A percentile compares a stretch with the other conserved stretches of the same genome.
Conservation (phyloP, 2,113 vertebrate genomes). For the Syngnathoides biaculeatus region DNA sequence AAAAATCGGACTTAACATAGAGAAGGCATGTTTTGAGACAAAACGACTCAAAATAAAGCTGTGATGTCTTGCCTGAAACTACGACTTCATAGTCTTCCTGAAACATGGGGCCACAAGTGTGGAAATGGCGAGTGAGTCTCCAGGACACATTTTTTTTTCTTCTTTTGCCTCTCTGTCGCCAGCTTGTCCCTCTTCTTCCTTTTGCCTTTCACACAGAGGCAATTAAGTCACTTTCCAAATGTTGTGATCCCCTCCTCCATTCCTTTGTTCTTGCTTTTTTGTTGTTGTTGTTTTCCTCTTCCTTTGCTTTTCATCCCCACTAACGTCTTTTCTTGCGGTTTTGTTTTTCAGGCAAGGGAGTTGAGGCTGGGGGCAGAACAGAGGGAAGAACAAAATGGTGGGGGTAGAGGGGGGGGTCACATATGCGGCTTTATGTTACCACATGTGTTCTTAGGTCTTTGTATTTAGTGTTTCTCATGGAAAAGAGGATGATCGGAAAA, state of each 20-base stretch:
- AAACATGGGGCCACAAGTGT: slow-evolving; percentile 40
- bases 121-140: slow-evolving; percentile 35
- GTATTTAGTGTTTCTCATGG: slow-evolving; percentile 79
- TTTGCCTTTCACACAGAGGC: slow-evolving; percentile 55
- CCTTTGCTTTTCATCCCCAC: slow-evolving; percentile 26
- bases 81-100: slow-evolving; percentile 18
- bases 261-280: slow-evolving; percentile 52
- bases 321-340: slow-evolving; percentile 60
- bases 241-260: slow-evolving; percentile 46
- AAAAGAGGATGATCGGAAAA: slow-evolving; percentile 62
- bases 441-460: slow-evolving; percentile 74
- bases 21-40: not conserved
- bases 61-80: slow-evolving; percentile 30
- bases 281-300: slow-evolving; percentile 55
- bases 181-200: slow-evolving; percentile 51
- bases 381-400: slow-evolving; percentile 24
- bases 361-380: slow-evolving; percentile 47
- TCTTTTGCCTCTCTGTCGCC: slow-evolving; percentile 38
- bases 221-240: slow-evolving; percentile 60
- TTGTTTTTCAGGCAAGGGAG: slow-evolving; percentile 59
- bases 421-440: slow-evolving; percentile 73
- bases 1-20: not conserved
- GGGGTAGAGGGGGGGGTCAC: slow-evolving; percentile 19
- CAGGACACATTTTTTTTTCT: slow-evolving; percentile 30
- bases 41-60: not conserved